Evolutionary conservation across 2,797 vertebrate genomes (phyloP).

Genomic region (Platyrinchus mystaceus): DNA sequence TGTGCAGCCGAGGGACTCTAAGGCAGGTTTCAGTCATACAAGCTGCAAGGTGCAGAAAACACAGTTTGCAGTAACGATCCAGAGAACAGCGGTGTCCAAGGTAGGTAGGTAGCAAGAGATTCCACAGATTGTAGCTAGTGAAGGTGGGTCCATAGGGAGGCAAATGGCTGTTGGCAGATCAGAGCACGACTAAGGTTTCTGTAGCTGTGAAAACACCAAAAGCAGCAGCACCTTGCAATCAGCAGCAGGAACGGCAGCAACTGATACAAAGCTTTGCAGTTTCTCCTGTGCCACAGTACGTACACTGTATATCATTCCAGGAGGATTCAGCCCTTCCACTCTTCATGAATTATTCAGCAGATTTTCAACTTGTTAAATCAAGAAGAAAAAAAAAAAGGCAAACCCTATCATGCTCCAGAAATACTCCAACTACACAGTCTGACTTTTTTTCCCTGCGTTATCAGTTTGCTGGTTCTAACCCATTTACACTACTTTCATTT

Average conservation of each 20-base stretch:
- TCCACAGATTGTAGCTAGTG: neutral
- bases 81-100: neutral
- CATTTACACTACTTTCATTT: constrained; percentile 6
- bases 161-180: neutral
- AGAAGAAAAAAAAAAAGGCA: neutral
- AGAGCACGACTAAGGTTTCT: neutral
- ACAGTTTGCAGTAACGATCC: neutral
- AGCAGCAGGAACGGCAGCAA: constrained; percentile 39
- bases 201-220: constrained; percentile 37
- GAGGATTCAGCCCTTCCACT: constrained; percentile 73
- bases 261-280: constrained; percentile 69
- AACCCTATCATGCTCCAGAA: constrained; percentile 65
- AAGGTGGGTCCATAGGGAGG: constrained; percentile 26
- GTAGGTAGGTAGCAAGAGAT: neutral
- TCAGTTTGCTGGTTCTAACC: neutral
- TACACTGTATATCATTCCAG: constrained; percentile 69
- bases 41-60: neutral
- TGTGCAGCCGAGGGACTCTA: neutral
- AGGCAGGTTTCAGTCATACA: neutral
- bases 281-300: constrained; percentile 65
- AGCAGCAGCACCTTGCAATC: constrained; percentile 61
- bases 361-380: constrained; percentile 72
- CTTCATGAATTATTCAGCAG: constrained; percentile 81
- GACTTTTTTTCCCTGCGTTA: constrained; percentile 1
- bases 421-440: constrained; percentile 64